Conservation (phyloP, 2,113 vertebrate species). For the Entomyzon cyanotis region DNA sequence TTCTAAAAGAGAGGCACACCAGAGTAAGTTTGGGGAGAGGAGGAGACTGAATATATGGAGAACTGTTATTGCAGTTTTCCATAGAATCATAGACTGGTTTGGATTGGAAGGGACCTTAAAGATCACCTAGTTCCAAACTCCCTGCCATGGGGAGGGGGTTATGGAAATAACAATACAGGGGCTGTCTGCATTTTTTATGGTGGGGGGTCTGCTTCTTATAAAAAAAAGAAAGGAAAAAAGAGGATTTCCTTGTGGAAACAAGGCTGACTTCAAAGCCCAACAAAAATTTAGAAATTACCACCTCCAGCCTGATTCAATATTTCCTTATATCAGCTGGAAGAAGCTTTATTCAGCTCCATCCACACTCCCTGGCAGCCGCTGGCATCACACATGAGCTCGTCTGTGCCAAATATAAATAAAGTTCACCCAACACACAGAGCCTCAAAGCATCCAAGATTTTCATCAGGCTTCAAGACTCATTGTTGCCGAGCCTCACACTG, state of each 20-base stretch:
- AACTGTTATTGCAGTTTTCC: not conserved
- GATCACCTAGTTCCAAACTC: not conserved
- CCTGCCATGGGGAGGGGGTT: not conserved
- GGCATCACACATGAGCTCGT: not conserved
- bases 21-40: not conserved
- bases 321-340: constrained; percentile 27
- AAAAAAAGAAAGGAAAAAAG: rapidly evolving
- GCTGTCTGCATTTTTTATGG: not conserved
- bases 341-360: constrained; percentile 41
- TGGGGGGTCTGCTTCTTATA: not conserved
- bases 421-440: constrained; percentile 59
- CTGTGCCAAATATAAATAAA: constrained; percentile 70
- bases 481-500: constrained; percentile 60
- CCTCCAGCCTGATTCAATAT: not conserved
- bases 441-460: constrained; percentile 63
- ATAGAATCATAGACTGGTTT: not conserved
- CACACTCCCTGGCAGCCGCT: constrained; percentile 35
- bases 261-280: not conserved
- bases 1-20: not conserved
- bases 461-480: constrained; percentile 59
- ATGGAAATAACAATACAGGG: not conserved
- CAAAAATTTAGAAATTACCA: not conserved
- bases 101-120: not conserved
- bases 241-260: not conserved
- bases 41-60: not conserved